phyloP scores from a whole-genome alignment of 2,113 vertebrate genomes.

The Corvus hawaiiensis region DNA sequence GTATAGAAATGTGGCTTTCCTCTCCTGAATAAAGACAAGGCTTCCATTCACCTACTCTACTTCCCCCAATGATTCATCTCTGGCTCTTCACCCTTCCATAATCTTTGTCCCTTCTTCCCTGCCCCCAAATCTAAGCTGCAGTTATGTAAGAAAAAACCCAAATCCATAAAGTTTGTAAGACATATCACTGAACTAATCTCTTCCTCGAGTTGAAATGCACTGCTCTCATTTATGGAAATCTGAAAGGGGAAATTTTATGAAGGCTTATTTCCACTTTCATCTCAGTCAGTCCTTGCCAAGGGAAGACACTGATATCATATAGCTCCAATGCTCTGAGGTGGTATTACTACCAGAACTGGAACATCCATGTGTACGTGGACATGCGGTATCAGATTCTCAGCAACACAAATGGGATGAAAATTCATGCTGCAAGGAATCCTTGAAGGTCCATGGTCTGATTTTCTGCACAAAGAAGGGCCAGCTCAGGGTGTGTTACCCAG shows the following conservation, averaged over 20 bases:
- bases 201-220: neutral
- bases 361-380: neutral
- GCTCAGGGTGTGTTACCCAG: neutral
- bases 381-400: neutral
- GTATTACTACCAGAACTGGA: neutral
- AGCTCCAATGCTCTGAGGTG: neutral
- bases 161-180: neutral
- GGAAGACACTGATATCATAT: rapidly evolving
- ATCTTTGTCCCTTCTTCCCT: neutral
- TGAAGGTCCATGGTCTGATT: neutral
- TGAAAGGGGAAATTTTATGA: neutral
- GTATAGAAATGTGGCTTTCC: neutral
- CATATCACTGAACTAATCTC: neutral
- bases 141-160: neutral
- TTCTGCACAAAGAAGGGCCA: neutral
- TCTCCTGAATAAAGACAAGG: neutral
- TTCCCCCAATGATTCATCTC: neutral
- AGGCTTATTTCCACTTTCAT: neutral
- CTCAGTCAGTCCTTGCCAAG: neutral
- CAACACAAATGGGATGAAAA: neutral
- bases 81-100: neutral
- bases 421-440: neutral
- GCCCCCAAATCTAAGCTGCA: neutral
- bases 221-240: neutral
- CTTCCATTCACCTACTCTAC: neutral